Evolutionary conservation across 2,888 invertebrate genomes (phyloP), one percentile per base, ranked within the genome.

Genomic region (Prenolepis imparis): DNA sequence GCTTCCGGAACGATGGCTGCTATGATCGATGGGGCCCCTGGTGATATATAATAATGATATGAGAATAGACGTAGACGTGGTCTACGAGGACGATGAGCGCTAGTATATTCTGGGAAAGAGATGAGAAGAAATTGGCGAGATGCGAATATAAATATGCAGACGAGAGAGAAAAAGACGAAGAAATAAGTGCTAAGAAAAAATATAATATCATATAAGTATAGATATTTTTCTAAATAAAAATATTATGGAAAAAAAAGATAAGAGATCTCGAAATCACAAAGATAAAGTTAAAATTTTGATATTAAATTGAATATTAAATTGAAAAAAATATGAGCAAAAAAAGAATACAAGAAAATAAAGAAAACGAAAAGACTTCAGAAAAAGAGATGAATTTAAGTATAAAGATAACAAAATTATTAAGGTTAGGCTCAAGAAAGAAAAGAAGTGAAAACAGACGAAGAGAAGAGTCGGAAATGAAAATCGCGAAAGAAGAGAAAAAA

Each of bases 31-130:
- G 89, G 75, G 74, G 32, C 66, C 61, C 66, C 67, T 66, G 85
- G 68, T 89, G 85, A 90, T 88, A 84, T 84, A 89, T 89, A 90
- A 87, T 89, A 89, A 89, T 90, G 86, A 90, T 83, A 88, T 59
- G 72, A 80, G 44, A 80, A 59, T 73, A 32, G 59, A 80, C 59
- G 44, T 72, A 36, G 75, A 75, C 61, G 48, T 52, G 48, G 36
- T 39, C n/a, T 61, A 39, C 24, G 21, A 77, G 59, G 73, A 73
- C 72, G 83, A 66, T 66, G 67, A 52, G 28, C 41, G 59, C 61
- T 55, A 24, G 67, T 21, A 41, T 63, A 61, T 61, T 9, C 28
- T 61, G 32, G 28, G 28, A 61, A 15, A 52, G 59, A 66, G 61
- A 57, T 44, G 39, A 66, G 57, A 55, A 32, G 32, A 59, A 48